Evolutionary conservation across 2,888 invertebrate genomes (phyloP).

Genomic region (Agriopis leucophaearia): DNA sequence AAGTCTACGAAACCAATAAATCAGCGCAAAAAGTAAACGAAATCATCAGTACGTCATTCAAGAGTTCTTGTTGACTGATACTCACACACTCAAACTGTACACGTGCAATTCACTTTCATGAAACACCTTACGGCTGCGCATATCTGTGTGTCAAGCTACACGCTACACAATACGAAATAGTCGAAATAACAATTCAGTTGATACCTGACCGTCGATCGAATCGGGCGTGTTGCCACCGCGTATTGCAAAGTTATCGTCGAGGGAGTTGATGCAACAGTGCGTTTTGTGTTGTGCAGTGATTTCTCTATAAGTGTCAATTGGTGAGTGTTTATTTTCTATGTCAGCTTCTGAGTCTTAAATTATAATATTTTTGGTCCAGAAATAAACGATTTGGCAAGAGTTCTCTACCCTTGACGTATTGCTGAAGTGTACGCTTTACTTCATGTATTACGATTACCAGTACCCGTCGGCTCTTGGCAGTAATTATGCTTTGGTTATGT

Average conservation of each 20-base stretch:
- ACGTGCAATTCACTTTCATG: slow-evolving; percentile 64
- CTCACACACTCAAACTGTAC: slow-evolving; percentile 55
- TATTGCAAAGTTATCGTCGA: slow-evolving; percentile 50
- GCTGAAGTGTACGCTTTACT: slow-evolving; percentile 32
- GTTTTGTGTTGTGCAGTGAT: slow-evolving; percentile 72
- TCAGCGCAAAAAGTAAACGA: slow-evolving; percentile 29
- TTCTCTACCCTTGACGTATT: slow-evolving; percentile 69
- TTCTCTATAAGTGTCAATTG: slow-evolving; percentile 60
- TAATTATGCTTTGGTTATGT: slow-evolving; percentile 29
- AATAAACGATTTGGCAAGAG: slow-evolving; percentile 78
- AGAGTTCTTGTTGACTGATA: slow-evolving; percentile 48
- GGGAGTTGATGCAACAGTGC: slow-evolving; percentile 47
- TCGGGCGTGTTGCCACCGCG: slow-evolving; percentile 59
- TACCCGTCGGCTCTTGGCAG: slow-evolving; percentile 31
- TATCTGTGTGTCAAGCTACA: slow-evolving; percentile 50
- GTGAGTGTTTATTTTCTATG: slow-evolving; percentile 58
- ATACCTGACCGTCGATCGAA: slow-evolving; percentile 59
- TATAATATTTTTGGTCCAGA: slow-evolving; percentile 54
- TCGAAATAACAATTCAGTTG: slow-evolving; percentile 69
- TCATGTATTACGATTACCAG: slow-evolving; percentile 25
- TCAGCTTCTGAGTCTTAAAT: slow-evolving; percentile 19
- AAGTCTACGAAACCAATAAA: slow-evolving; percentile 33
- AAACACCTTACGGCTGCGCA: slow-evolving; percentile 51
- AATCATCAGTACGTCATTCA: slow-evolving; percentile 59
- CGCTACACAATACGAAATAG: slow-evolving; percentile 55